A percentile compares a stretch with the other conserved stretches of the same genome.
phyloP scores from a whole-genome alignment of 2,888 invertebrate genomes.

The Drosophila borealis region DNA sequence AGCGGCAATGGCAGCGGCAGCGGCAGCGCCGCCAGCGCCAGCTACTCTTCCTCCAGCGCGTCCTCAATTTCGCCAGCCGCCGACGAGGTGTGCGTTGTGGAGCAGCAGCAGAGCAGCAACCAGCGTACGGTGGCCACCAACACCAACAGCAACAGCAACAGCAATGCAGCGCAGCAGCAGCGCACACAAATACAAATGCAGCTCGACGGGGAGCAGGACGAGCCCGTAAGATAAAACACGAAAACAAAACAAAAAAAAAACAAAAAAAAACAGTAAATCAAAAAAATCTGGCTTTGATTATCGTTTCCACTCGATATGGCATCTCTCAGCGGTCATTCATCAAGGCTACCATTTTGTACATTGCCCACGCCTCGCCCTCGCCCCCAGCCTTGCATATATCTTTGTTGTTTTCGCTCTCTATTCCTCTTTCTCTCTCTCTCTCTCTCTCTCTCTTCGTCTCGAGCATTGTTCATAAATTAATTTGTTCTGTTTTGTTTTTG shows the following conservation, averaged over 20 bases:
- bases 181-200: slow-evolving; percentile 27
- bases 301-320: slow-evolving; percentile 52
- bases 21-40: slow-evolving; percentile 49
- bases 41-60: slow-evolving; percentile 70
- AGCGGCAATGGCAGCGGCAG: slow-evolving; percentile 39
- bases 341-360: slow-evolving; percentile 54
- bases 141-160: slow-evolving; percentile 15
- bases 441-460: slow-evolving; percentile 10
- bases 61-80: slow-evolving; percentile 56
- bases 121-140: slow-evolving; percentile 37
- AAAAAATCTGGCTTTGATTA: slow-evolving; percentile 41
- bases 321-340: slow-evolving; percentile 62
- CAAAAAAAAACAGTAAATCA: slow-evolving; percentile 4
- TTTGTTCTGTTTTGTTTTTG: slow-evolving; percentile 54
- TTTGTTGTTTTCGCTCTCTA: slow-evolving; percentile 4
- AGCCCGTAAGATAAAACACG: slow-evolving; percentile 73
- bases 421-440: slow-evolving; percentile 11
- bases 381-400: slow-evolving; percentile 2
- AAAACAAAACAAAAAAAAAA: slow-evolving; percentile 30
- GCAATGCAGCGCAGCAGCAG: slow-evolving; percentile 19
- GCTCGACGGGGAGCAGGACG: slow-evolving; percentile 63
- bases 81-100: slow-evolving; percentile 53
- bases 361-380: slow-evolving; percentile 20
- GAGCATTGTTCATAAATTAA: slow-evolving; percentile 66
- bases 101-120: slow-evolving; percentile 50